These are phyloP conservation scores for Solenodon paradoxus DNA, from an alignment of 2,113 vertebrate species.

Conservation along the genomic window DNA sequence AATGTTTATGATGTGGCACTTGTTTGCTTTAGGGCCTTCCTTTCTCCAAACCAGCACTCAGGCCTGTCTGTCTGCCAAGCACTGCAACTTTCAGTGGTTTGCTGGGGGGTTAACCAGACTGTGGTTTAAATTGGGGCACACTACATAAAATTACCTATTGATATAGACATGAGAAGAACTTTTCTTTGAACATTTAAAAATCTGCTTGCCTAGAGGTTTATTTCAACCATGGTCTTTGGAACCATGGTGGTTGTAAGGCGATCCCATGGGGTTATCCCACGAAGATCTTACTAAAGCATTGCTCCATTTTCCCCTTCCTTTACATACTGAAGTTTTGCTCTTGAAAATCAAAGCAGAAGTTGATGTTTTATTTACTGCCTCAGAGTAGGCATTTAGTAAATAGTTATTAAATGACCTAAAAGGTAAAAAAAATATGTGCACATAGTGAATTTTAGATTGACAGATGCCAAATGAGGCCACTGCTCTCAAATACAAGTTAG, in stretches of 20 bases:
- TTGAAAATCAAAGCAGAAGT: not conserved
- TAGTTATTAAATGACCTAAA: not conserved
- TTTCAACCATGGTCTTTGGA: not conserved
- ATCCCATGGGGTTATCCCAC: not conserved
- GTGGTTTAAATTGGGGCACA: not conserved
- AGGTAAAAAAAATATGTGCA: not conserved
- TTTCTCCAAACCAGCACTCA: not conserved
- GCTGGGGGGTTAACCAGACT: not conserved
- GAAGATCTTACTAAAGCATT: not conserved
- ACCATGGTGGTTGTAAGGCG: not conserved
- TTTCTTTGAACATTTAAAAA: not conserved
- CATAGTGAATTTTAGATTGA: not conserved
- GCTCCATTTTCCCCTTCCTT: not conserved
- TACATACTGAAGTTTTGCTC: not conserved
- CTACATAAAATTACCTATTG: not conserved
- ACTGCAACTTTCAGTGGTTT: not conserved
- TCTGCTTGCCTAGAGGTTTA: too few species aligned
- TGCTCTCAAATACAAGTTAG: not conserved
- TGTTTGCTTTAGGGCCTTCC: not conserved
- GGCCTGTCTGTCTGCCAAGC: not conserved
- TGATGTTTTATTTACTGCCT: not conserved
- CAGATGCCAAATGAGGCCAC: not conserved
- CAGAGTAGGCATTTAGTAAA: not conserved
- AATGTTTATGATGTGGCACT: not conserved
- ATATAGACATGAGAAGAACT: not conserved